phyloP scores from a whole-genome alignment of 2,797 vertebrate species.

The Orientallactaga sibirica region DNA sequence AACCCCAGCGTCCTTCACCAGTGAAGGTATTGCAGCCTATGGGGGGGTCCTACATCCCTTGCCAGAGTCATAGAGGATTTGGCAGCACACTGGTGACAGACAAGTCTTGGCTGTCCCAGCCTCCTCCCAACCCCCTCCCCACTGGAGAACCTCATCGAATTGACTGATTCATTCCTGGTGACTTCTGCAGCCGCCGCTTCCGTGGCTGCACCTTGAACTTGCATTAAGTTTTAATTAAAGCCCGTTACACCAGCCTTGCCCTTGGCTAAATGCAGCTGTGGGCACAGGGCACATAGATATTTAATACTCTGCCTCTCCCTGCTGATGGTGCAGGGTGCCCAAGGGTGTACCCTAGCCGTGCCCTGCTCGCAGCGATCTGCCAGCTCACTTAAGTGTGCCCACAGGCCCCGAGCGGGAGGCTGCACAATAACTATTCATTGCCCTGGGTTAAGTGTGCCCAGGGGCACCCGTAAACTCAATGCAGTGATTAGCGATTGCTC shows the following conservation, averaged over 20 bases:
- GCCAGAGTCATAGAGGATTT: background rate
- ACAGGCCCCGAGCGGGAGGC: conserved; percentile 84
- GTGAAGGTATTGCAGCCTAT: background rate
- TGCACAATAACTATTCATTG: conserved; percentile 87
- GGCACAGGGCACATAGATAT: conserved; percentile 82
- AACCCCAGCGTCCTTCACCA: background rate
- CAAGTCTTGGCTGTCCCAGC: background rate
- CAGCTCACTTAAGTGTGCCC: conserved; percentile 86
- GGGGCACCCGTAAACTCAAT: conserved; percentile 84
- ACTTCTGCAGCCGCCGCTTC: conserved; percentile 70
- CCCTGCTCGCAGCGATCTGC: conserved; percentile 72
- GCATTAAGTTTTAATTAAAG: conserved; percentile 85
- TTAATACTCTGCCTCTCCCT: conserved; percentile 85
- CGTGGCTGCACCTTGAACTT: conserved; percentile 80
- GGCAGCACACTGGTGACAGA: background rate
- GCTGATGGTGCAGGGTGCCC: conserved; percentile 81
- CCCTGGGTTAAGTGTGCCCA: conserved; percentile 88
- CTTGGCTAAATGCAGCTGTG: conserved; percentile 83
- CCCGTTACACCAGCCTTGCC: conserved; percentile 85
- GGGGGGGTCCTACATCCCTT: background rate
- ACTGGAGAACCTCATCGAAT: conserved; percentile 57
- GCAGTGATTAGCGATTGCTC: conserved; percentile 84
- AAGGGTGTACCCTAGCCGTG: conserved; percentile 84
- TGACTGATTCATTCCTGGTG: conserved; percentile 80
- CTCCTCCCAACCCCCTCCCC: background rate